Conservation (phyloP, 2,888 invertebrate species). For the Sycophila texana region DNA sequence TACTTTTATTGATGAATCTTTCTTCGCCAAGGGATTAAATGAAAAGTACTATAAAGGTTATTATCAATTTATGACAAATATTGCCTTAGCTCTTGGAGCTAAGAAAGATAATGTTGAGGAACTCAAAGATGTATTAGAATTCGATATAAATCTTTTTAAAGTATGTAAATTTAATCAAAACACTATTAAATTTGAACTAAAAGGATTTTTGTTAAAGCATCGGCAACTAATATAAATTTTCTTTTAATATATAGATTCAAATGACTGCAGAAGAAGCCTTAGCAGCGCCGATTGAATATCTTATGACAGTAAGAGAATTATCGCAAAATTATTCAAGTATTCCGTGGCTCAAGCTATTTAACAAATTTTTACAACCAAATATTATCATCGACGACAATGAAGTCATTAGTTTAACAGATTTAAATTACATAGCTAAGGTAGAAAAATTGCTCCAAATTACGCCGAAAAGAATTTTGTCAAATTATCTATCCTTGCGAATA, state of each 20-base stretch:
- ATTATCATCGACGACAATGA: constrained; percentile 82
- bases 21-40: not conserved
- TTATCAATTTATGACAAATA: constrained; percentile 5
- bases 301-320: constrained; percentile 88
- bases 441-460: constrained; percentile 30
- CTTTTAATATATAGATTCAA: constrained; percentile 59
- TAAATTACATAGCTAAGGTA: constrained; percentile 70
- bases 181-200: too few species aligned
- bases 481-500: constrained; percentile 77
- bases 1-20: not conserved
- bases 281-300: constrained; percentile 89
- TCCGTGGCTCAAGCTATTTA: constrained; percentile 89
- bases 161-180: too few species aligned
- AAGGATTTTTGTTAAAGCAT: too few species aligned
- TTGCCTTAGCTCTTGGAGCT: constrained; percentile 5
- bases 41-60: not conserved
- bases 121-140: constrained; percentile 9
- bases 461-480: constrained; percentile 75
- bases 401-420: constrained; percentile 86
- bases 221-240: too few species aligned
- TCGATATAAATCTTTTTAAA: constrained; percentile 8
- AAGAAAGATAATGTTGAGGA: constrained; percentile 58
- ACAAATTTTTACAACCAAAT: constrained; percentile 83
- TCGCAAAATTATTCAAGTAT: constrained; percentile 85
- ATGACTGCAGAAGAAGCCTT: constrained; percentile 85